Conservation (phyloP, 2,888 invertebrate species). For the Diadromus collaris region DNA sequence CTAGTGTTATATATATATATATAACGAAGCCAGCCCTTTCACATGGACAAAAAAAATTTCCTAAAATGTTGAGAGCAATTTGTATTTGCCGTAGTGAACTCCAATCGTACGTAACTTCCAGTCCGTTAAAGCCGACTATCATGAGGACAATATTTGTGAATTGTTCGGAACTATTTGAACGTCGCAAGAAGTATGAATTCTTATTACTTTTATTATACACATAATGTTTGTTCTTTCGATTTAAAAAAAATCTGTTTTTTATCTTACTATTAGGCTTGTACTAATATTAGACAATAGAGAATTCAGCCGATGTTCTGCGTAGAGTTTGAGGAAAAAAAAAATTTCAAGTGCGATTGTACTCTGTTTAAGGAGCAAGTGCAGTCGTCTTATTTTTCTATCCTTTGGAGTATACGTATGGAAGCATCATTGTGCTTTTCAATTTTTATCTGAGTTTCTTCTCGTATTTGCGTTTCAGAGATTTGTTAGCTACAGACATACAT, state of each 20-base stretch:
- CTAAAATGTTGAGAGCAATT: conserved; percentile 34
- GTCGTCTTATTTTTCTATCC: conserved; percentile 1
- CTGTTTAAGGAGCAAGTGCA: background rate
- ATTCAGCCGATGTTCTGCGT: conserved; percentile 7
- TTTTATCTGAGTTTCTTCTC: conserved; percentile 43
- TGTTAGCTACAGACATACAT: conserved; percentile 54
- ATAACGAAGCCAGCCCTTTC: conserved; percentile 31
- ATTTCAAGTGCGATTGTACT: background rate
- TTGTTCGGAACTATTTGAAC: conserved; percentile 63
- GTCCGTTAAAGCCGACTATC: conserved; percentile 55
- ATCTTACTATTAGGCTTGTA: conserved; percentile 27
- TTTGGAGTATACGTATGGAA: background rate
- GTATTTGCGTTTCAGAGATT: conserved; percentile 54
- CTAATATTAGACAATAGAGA: conserved; percentile 23
- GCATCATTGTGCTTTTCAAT: background rate
- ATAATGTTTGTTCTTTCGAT: conserved; percentile 24
- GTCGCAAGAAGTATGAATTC: conserved; percentile 64
- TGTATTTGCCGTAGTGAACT: conserved; percentile 10
- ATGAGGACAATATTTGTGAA: conserved; percentile 64
- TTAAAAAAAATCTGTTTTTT: conserved; percentile 10
- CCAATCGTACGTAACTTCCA: conserved; percentile 46
- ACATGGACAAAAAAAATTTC: conserved; percentile 8
- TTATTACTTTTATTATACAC: conserved; percentile 59
- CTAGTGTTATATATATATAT: conserved; percentile 17
- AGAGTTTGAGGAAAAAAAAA: conserved; percentile 7